Percentiles rank a stretch among this genome's conserved stretches.
Evolutionary conservation across 2,113 vertebrate species (phyloP).

Genomic region (Sturnus vulgaris): DNA sequence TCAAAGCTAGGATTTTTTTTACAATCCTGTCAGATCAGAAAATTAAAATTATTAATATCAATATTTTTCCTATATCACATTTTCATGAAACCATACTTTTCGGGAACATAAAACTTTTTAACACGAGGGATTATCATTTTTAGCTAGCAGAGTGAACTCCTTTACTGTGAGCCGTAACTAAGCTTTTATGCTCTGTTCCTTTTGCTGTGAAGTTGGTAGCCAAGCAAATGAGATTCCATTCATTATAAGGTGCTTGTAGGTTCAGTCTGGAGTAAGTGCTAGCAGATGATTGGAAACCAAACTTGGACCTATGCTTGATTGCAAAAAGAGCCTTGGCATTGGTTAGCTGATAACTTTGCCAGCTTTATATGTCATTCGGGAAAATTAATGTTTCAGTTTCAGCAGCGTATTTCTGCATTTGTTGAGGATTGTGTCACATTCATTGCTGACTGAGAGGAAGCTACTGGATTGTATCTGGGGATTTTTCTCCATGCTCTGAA

Average conservation of each 20-base stretch:
- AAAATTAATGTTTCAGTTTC: not conserved
- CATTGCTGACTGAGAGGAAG: not conserved
- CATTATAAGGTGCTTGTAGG: accelerated
- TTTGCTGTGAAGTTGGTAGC: not conserved
- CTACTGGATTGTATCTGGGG: not conserved
- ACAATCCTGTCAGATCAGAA: not conserved
- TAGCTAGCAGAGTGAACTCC: not conserved
- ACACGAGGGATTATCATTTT: not conserved
- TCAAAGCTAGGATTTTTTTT: not conserved
- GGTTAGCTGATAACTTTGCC: not conserved
- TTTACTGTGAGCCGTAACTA: not conserved
- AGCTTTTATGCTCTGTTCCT: not conserved
- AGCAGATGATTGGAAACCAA: not conserved
- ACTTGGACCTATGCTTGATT: not conserved
- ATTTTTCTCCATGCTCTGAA: not conserved
- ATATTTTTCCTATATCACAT: not conserved
- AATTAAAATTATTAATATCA: not conserved
- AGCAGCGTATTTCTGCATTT: not conserved
- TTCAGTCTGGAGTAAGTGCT: not conserved
- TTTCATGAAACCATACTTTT: not conserved
- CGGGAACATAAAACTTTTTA: not conserved
- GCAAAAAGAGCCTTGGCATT: not conserved
- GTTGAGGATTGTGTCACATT: not conserved
- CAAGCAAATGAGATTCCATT: not conserved
- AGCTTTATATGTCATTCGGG: not conserved